These are phyloP conservation scores for Perodicticus potto DNA, from an alignment of 2,797 vertebrate species.

Conservation along the genomic window DNA sequence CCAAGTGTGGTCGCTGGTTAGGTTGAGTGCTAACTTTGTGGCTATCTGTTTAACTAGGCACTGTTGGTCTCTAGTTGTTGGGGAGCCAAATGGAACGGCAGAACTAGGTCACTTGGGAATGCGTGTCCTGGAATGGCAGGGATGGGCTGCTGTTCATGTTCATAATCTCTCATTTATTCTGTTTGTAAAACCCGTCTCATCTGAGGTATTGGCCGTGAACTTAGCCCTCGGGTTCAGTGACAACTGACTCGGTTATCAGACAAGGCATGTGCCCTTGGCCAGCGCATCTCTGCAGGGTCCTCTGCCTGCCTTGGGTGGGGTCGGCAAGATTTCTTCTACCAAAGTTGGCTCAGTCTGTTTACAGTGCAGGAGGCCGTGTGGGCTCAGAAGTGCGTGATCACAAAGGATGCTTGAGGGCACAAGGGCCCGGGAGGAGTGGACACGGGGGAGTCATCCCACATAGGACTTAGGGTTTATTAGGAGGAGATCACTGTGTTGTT, in stretches of 20 bases:
- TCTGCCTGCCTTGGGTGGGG: background rate
- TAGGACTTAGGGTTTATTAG: background rate
- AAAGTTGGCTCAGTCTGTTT: too few relatives aligned
- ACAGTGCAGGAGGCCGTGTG: background rate
- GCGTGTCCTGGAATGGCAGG: background rate
- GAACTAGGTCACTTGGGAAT: background rate
- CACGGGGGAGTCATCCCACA: background rate
- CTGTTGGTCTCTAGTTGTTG: background rate
- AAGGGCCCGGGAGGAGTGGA: background rate
- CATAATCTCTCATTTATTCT: background rate
- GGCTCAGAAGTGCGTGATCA: background rate
- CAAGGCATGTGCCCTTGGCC: background rate
- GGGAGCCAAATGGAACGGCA: background rate
- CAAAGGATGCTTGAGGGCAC: background rate
- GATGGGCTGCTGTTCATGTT: background rate
- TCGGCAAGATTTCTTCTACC: background rate
- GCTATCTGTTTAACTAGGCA: background rate
- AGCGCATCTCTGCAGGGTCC: accelerated
- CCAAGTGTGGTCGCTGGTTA: background rate
- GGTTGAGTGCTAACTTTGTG: background rate
- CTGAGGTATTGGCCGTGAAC: background rate
- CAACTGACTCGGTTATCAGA: background rate
- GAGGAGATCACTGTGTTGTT: background rate
- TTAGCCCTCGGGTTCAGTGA: background rate
- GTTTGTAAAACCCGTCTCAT: background rate